phyloP scores from a whole-genome alignment of 2,113 vertebrate species.

The Geococcyx californianus region DNA sequence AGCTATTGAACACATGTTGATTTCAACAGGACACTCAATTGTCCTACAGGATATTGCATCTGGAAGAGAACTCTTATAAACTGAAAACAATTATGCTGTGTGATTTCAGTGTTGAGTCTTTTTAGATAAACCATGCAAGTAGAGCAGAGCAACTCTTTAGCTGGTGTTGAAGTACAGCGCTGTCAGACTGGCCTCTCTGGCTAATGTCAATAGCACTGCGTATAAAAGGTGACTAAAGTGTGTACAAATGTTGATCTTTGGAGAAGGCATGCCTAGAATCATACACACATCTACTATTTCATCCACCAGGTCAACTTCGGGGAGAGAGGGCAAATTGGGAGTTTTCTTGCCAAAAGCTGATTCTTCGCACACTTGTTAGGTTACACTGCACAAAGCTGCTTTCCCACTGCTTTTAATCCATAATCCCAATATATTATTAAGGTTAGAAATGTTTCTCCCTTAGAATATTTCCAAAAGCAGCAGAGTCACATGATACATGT shows the following conservation, averaged over 20 bases:
- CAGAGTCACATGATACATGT: not conserved
- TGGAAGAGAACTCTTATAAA: constrained; percentile 61
- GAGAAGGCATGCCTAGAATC: constrained; percentile 83
- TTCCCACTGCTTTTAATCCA: constrained; percentile 64
- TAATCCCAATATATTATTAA: constrained; percentile 65
- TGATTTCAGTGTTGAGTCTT: constrained; percentile 68
- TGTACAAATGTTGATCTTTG: constrained; percentile 87
- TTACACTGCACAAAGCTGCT: constrained; percentile 47
- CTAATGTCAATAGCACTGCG: constrained; percentile 83
- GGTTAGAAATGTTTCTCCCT: constrained; percentile 60
- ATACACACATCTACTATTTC: constrained; percentile 84
- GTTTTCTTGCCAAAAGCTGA: constrained; percentile 70
- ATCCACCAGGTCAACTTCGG: constrained; percentile 74
- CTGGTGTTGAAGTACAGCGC: constrained; percentile 71
- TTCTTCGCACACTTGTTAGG: constrained; percentile 61
- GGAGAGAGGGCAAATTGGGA: constrained; percentile 71
- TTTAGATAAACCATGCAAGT: constrained; percentile 71
- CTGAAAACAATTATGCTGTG: constrained; percentile 77
- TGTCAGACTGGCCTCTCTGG: constrained; percentile 80
- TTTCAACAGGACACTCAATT: constrained; percentile 43
- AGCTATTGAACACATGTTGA: not conserved
- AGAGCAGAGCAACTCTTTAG: constrained; percentile 64
- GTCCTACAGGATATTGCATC: constrained; percentile 56
- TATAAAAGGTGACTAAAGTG: constrained; percentile 85
- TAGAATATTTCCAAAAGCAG: constrained; percentile 40